These are phyloP conservation scores for Rhodinocichla rosea DNA, from an alignment of 2,113 vertebrate genomes.

Conservation along the genomic window DNA sequence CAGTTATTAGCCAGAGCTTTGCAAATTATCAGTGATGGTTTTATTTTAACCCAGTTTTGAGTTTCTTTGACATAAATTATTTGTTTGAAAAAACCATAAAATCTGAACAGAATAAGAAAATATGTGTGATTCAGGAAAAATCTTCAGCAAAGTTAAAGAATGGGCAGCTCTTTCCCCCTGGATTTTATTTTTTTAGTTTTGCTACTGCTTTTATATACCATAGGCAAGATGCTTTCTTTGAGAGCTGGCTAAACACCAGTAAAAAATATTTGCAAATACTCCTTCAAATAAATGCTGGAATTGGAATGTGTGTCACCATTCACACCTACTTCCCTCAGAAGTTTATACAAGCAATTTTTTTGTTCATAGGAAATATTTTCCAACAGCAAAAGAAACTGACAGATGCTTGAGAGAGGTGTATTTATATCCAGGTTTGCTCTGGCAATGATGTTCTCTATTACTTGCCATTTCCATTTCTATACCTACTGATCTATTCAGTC, in stretches of 20 bases:
- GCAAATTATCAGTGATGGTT: background rate
- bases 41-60: background rate
- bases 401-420: constrained; percentile 45
- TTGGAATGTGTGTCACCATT: constrained; percentile 61
- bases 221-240: background rate
- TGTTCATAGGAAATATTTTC: constrained; percentile 66
- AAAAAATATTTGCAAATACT: constrained; percentile 65
- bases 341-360: constrained; percentile 63
- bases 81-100: background rate
- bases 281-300: constrained; percentile 53
- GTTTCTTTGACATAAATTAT: constrained; percentile 3
- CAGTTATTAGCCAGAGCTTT: constrained; percentile 3
- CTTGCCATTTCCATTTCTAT: constrained; percentile 56
- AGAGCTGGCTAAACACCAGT: constrained; percentile 37
- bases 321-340: constrained; percentile 59
- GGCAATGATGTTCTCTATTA: constrained; percentile 24
- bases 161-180: background rate
- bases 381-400: constrained; percentile 51
- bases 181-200: constrained; percentile 3
- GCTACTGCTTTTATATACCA: background rate
- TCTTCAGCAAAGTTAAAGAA: background rate
- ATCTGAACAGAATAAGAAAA: background rate
- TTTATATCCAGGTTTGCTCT: constrained; percentile 60
- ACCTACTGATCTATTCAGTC: constrained; percentile 28
- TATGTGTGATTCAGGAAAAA: background rate